Evolutionary conservation across 92 coral and sea anemone species (phyloP), one percentile per base, ranked within the genome.

Genomic region (Anthopleura xanthogrammica): DNA sequence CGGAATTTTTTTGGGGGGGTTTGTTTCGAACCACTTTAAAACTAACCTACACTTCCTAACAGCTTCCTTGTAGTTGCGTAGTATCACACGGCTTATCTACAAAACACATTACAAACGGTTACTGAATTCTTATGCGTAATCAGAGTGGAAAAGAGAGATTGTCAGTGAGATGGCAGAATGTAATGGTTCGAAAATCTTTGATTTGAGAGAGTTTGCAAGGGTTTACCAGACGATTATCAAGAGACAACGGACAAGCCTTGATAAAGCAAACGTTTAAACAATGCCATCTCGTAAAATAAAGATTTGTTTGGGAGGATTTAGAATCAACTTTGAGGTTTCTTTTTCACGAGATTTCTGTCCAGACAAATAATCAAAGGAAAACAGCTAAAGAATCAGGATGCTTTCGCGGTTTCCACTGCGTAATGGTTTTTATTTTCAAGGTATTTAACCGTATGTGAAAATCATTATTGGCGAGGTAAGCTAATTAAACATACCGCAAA

Each of bases 381-480:
- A 29, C 74, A 68, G 74, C 41, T 36, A 36, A 68, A 68, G 41
- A 36, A 68, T 54, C 14, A 12, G 42, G 36, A n/a, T 68, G 14
- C 17, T 68, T 68, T 29, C 41, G 74, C 42, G 74, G 41, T 68
- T 68, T 68, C 17, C 40, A 68, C 16, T 12, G 74, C 11, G 42
- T 12, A 68, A 12, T 68, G 42, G 36, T 23, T 29, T 68, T 12
- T 12, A n/a, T 68, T 36, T 68, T 12, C 74, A 68, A 68, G 36
- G 42, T 16, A 68, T 22, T 68, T 55, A 46, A 12, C 1, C 84
- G 84, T 81, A 81, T 81, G 84, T 81, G 14, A 81, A 81, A 81
- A 46, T 39, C 84, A 81, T 81, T 75, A 81, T 19, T 79, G 36
- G 16, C 22, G 20, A 22, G 58, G 24, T 40, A 68, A 66, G 39